These are phyloP conservation scores for Eulacestoma nigropectus DNA, from an alignment of 2,113 vertebrate species.

Conservation along the genomic window DNA sequence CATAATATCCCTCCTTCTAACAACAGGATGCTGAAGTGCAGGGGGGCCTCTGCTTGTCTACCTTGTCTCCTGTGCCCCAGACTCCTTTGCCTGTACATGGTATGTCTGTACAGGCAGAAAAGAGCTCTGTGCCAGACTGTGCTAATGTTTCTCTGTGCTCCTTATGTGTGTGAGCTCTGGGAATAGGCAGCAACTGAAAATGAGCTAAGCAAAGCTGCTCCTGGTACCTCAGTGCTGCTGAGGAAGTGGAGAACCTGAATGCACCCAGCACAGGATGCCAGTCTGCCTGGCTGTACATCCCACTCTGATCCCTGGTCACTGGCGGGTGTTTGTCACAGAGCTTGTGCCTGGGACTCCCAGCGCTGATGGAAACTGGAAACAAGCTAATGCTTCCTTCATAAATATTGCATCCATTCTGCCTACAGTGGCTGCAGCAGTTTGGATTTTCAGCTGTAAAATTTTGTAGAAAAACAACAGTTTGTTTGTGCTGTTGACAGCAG, in stretches of 20 bases:
- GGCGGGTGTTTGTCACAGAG: neutral
- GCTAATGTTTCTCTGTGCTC: neutral
- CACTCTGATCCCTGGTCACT: neutral
- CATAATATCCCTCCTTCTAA: neutral
- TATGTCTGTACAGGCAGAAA: neutral
- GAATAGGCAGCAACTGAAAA: neutral
- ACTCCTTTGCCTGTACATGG: neutral
- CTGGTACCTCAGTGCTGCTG: neutral
- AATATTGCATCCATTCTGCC: neutral
- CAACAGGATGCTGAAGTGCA: neutral
- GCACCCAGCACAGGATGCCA: neutral
- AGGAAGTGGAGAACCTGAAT: neutral
- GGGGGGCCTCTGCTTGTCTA: neutral
- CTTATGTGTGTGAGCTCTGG: neutral
- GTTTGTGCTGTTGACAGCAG: neutral
- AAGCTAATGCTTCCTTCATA: neutral
- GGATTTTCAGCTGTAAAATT: neutral
- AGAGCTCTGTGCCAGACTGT: neutral
- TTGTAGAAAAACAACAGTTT: neutral
- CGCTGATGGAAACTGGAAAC: neutral
- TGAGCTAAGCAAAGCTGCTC: neutral
- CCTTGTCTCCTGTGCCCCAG: neutral
- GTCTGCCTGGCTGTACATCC: fast-evolving
- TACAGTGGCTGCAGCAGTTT: neutral
- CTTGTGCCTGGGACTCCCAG: neutral